Evolutionary conservation across 2,113 vertebrate species (phyloP).

Genomic region (Callocephalon fimbriatum): DNA sequence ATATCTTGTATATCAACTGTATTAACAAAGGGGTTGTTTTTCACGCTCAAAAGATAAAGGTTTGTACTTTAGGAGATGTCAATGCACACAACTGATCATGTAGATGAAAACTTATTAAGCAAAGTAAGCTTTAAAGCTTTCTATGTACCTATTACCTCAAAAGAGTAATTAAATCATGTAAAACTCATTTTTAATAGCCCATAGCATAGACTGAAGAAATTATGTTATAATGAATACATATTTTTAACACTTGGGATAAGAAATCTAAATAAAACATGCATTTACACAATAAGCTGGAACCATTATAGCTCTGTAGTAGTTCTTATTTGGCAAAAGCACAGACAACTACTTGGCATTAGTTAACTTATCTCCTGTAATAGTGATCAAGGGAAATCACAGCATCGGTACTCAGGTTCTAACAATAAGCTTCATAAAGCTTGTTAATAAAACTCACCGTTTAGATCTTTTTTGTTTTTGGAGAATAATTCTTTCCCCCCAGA

Average conservation of each 20-base stretch:
- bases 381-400: constrained; percentile 46
- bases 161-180: constrained; percentile 9
- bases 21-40: not conserved
- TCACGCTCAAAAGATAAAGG: not conserved
- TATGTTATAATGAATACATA: not conserved
- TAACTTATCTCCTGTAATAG: constrained; percentile 38
- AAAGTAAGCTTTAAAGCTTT: constrained; percentile 31
- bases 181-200: constrained; percentile 54
- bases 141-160: not conserved
- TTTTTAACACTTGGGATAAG: constrained; percentile 39
- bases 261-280: constrained; percentile 60
- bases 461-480: not conserved
- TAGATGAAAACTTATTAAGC: not conserved
- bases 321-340: constrained; percentile 50
- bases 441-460: not conserved
- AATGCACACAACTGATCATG: not conserved
- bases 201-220: constrained; percentile 12
- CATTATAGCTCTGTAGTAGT: constrained; percentile 13
- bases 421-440: constrained; percentile 17
- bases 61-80: not conserved
- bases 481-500: not conserved
- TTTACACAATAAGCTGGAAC: constrained; percentile 33
- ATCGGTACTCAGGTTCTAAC: not conserved
- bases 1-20: not conserved
- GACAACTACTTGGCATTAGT: constrained; percentile 25